Evolutionary conservation across 2,888 invertebrate genomes (phyloP), one percentile per base, ranked within the genome.

Genomic region (Dastarcus helophoroides): DNA sequence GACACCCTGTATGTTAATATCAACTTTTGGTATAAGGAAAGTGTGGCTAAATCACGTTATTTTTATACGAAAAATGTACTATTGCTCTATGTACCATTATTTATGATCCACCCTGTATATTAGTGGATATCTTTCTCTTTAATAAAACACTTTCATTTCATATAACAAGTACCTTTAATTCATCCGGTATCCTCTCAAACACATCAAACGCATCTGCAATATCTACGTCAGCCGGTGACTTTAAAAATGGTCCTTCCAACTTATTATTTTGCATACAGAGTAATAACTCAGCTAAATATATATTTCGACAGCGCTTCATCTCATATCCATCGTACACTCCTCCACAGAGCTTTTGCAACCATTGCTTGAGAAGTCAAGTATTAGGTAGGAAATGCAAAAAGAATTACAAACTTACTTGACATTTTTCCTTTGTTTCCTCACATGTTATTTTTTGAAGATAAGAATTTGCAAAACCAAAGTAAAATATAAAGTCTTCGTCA

Each of bases 401-500:
- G 6, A 17, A 6, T 17, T 26, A 15, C 24, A 13, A 26, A 23
- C 17, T 33, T 41, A 54, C 50, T 34, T 46, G 37, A 39, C 51
- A 52, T 45, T 48, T 47, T 12, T 35, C 32, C 12, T 41, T 39
- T 2, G 44, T 37, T 24, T 50, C 45, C 19, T 36, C 35, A 31
- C 14, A 41, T 35, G 33, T 30, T n/a, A 53, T 40, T 9, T 45
- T 38, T 17, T 39, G 40, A 7, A 50, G 35, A 22, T 49, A 53
- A 2, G 48, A 44, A 26, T 44, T 58, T 2, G 56, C 53, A 39
- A 63, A 61, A 19, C 58, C 57, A 32, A 63, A 46, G 40, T 64
- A 65, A 33, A 62, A 62, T 8, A 64, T 44, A 40, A 62, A 65
- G 46, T 65, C 64, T 43, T 60, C 56, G 38, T 65, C 64, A 14